A percentile compares a stretch with the other conserved stretches of the same genome.
These are phyloP conservation scores for Microtus oregoni DNA, from an alignment of 2,113 vertebrate genomes.

Conservation along the genomic window DNA sequence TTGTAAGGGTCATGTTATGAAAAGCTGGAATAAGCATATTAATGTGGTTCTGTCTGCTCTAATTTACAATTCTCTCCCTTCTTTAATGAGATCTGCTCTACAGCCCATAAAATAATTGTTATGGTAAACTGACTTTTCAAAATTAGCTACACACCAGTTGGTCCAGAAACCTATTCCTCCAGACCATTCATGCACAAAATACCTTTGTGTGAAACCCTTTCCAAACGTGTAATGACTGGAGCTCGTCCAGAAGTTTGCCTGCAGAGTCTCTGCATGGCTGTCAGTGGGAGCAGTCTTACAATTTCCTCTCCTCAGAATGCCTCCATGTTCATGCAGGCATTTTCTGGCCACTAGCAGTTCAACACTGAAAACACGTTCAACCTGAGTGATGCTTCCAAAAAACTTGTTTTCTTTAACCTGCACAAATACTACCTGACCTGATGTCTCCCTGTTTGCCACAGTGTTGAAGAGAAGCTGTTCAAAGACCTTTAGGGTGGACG, in stretches of 20 bases:
- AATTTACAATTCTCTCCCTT: constrained; percentile 86
- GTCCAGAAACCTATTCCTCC: constrained; percentile 90
- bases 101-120: constrained; percentile 90
- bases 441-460: background rate
- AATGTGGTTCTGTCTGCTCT: constrained; percentile 84
- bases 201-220: constrained; percentile 89
- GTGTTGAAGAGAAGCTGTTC: constrained; percentile 22
- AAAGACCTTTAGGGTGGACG: background rate
- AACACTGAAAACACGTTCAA: constrained; percentile 62
- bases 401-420: constrained; percentile 66
- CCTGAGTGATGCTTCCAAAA: constrained; percentile 43
- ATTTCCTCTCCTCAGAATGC: constrained; percentile 80
- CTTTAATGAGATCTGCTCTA: constrained; percentile 89
- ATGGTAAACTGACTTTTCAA: constrained; percentile 91
- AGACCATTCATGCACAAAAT: constrained; percentile 90
- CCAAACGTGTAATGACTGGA: constrained; percentile 89
- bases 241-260: constrained; percentile 87
- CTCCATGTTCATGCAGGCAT: constrained; percentile 57
- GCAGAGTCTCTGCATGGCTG: constrained; percentile 84
- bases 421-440: background rate
- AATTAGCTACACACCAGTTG: constrained; percentile 91
- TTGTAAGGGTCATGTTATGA: constrained; percentile 83
- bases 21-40: constrained; percentile 77
- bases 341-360: constrained; percentile 42
- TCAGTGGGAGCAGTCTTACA: constrained; percentile 80